Percentiles rank a stretch among this genome's conserved stretches.
Conservation (phyloP, 2,888 invertebrate genomes). For the Osmoderma eremita region DNA sequence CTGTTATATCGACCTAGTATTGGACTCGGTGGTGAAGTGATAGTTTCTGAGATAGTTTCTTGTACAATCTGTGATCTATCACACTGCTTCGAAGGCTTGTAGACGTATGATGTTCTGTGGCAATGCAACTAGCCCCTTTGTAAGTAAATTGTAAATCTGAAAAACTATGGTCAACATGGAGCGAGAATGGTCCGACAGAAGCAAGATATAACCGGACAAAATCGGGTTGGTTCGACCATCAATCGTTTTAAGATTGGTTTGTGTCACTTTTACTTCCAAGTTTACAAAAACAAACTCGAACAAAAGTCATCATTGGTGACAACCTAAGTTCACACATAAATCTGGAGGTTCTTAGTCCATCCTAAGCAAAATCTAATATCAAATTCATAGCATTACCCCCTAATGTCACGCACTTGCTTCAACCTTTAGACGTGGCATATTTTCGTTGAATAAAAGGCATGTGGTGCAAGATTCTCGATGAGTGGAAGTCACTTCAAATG, state of each 20-base stretch:
- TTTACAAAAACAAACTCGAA: background rate
- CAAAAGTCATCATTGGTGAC: background rate
- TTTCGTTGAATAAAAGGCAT: background rate
- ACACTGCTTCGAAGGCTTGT: background rate
- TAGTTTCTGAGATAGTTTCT: too few relatives aligned
- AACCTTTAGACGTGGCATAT: background rate
- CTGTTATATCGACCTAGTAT: too few relatives aligned
- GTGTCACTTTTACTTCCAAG: background rate
- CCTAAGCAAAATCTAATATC: background rate
- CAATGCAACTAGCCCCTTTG: too few relatives aligned
- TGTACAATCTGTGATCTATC: too few relatives aligned
- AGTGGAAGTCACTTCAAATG: background rate
- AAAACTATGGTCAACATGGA: background rate
- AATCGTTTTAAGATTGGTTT: background rate
- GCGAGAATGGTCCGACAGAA: background rate
- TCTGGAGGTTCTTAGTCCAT: background rate
- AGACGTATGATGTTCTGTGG: background rate
- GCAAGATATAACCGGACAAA: background rate
- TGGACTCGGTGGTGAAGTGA: too few relatives aligned
- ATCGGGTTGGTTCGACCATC: background rate
- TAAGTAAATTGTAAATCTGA: too few relatives aligned
- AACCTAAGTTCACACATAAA: background rate
- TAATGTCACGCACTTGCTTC: too few relatives aligned
- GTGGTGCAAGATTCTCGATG: background rate
- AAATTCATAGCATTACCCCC: background rate